Percentiles rank a stretch among this genome's conserved stretches.
Evolutionary conservation across 1,140 invertebrate species (phyloP).

Genomic region (Lasaia peninsularis): DNA sequence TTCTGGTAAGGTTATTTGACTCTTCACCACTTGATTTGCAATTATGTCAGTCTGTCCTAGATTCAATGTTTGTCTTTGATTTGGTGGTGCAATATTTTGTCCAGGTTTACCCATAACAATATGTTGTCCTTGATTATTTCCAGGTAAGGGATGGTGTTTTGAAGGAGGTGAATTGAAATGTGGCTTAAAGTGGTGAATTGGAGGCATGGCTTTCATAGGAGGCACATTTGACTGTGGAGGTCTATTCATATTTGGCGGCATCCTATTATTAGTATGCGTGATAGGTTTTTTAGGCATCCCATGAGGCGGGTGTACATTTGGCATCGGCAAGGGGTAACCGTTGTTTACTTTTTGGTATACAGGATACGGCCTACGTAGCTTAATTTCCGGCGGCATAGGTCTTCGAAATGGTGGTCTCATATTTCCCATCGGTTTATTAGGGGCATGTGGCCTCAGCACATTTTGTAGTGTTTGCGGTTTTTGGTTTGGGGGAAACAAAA

Average conservation of each 20-base stretch:
- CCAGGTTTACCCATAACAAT: constrained; percentile 51
- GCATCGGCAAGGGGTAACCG: constrained; percentile 60
- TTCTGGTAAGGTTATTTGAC: constrained; percentile 66
- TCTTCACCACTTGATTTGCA: constrained; percentile 70
- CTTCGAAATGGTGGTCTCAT: constrained; percentile 58
- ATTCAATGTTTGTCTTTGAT: constrained; percentile 62
- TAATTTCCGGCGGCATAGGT: constrained; percentile 65
- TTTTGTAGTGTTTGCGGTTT: constrained; percentile 70
- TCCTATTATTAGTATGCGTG: constrained; percentile 48
- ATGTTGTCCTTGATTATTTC: constrained; percentile 35
- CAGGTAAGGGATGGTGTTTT: constrained; percentile 21
- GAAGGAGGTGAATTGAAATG: constrained; percentile 36
- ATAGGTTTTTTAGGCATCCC: constrained; percentile 52
- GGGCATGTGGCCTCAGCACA: constrained; percentile 59
- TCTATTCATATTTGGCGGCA: constrained; percentile 46
- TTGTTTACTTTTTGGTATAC: constrained; percentile 45
- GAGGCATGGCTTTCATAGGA: constrained; percentile 57
- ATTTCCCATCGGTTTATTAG: constrained; percentile 46
- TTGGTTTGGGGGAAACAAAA: constrained; percentile 53
- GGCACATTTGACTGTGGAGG: constrained; percentile 45
- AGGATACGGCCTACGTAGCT: constrained; percentile 59
- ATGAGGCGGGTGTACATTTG: constrained; percentile 43
- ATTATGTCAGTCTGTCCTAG: constrained; percentile 70
- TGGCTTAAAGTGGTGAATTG: constrained; percentile 41
- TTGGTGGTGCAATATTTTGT: constrained; percentile 31